Evolutionary conservation across 2,888 invertebrate genomes (phyloP), one percentile per base, ranked within the genome.

Genomic region (Heliconius erato): DNA sequence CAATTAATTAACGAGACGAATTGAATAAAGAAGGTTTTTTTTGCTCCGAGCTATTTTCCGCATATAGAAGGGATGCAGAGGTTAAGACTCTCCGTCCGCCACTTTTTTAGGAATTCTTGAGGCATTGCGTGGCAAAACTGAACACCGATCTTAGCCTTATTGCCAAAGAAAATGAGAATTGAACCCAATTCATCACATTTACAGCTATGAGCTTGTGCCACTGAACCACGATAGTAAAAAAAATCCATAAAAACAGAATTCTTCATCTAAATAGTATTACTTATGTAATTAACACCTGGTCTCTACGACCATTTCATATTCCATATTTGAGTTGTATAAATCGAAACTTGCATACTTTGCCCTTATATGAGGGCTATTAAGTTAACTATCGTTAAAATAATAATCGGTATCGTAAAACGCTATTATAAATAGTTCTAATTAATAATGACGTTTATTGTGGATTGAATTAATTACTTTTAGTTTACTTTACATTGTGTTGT

Each of bases 361-460:
- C 74, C 76, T 63, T 76, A 63, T 76, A 76, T 76, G 35, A 35
- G 76, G 35, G 59, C n/a, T 35, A 63, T 76, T 76, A 59, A 35
- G 59, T 16, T 16, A 76, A 76, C 59, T 76, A 76, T 59, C 74
- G n/a, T 76, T 76, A 59, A 35, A 63, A 76, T 76, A 76, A 63
- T 59, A 76, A 76, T 35, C n/a, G 16, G 59, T 76, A 76, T 76
- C 76, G 54, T 76, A 76, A 59, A 76, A 59, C 76, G 35, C 76
- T 76, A 76, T 76, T 76, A 76, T 76, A n/a, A 74, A 32, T 59
- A 35, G n/a, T 23, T 59, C 28, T 63, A 59, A 76, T 59, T 76
- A 59, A 76, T 76, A n/a, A 59, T 32, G 76, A 76, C 76, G 35
- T 76, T 76, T 63, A 76, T 59, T 32, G n/a, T n/a, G 14, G 59